Evolutionary conservation across 2,888 invertebrate genomes (phyloP), one percentile per base, ranked within the genome.

Genomic region (Nemapogon koenigi): DNA sequence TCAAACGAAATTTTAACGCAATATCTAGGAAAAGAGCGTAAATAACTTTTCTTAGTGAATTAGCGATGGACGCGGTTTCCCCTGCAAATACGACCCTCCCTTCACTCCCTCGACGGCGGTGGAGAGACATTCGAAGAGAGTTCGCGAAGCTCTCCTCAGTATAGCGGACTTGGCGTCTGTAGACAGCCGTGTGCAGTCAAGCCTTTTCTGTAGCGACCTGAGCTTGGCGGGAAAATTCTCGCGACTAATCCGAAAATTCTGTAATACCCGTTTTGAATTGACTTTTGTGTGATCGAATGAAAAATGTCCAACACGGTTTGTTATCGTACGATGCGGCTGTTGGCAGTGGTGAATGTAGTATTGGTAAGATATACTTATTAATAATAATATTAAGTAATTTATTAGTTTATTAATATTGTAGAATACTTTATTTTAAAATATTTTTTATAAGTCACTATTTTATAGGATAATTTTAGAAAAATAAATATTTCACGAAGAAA

Each of bases 11-110:
- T n/a, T n/a, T n/a, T n/a, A n/a, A n/a, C n/a, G n/a, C n/a, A n/a
- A n/a, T n/a, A n/a, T n/a, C n/a, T n/a, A n/a, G n/a, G n/a, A n/a
- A n/a, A n/a, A n/a, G n/a, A n/a, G n/a, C n/a, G n/a, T 66, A 72
- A 72, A 75, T 73, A 73, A 75, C 65, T 71, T 76, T 76, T 76
- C 73, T 76, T 76, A 67, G 70, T 69, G 71, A 73, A 75, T 72
- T 72, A 75, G 69, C 69, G 66, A 65, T 70, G 61, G 71, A 56
- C 62, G 68, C 62, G 66, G 70, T 71, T 70, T 76, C 72, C 76
- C 76, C 76, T 72, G 70, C 62, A 62, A 55, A 62, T 57, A 55
- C 62, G 68, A 65, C 73, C 76, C 75, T 75, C 73, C 70, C 69
- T 63, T 57, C 56, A 61, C 72, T 72, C 76, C 73, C 75, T 70